Base-by-base conservation (phyloP, 2,113 vertebrate genomes). In the Bolborhynchus lineola region DNA sequence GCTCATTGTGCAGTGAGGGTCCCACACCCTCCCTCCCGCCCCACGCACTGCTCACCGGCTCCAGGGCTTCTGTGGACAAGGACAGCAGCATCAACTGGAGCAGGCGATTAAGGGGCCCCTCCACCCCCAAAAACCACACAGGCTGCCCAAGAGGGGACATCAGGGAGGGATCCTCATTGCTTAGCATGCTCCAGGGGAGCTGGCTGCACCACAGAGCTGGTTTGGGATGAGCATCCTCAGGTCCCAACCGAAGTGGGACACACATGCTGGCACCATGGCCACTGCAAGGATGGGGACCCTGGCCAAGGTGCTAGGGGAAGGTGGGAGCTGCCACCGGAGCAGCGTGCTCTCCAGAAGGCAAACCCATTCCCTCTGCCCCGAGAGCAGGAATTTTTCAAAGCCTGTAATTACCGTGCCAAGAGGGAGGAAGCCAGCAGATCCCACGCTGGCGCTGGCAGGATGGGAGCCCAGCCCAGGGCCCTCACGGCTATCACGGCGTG, bases 281-380 rank as follows among this genome's bases (percentile, higher is more conserved):
- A 44, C 65, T 47, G 70, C 3, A 8, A 57, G 91, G 93, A 85
- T 60, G 80, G 82, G 74, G 65, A 96, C 89, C 70, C 60, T 79
- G 93, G 96, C 96, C 96, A 95, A 96, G 92, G 90, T 82, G 92
- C 72, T 85, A 91, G 53, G 69, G 82, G 77, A 81, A 59, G 70
- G 0, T 41, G 64, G 91, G 88, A 94, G 90, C 76, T 3, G 3
- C 77, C 90, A 53, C 35, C 15, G 1, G 25, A 29, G 82, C 57
- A 94, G 46, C 24, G 29, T 3, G 77, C 64, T 90, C 74, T 81
- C 69, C 15, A 6, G 82, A 88, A 96, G 91, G 77, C 82, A 57
- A 89, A 82, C 15, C 42, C 79, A 7, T 42, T 93, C 79, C 70
- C 77, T 82, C 26, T 78, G 72, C 86, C 92, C 92, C 1, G 42